A percentile compares a stretch with the other conserved stretches of the same genome.
phyloP scores from a whole-genome alignment of 2,113 vertebrate species.

The Diadophis punctatus region DNA sequence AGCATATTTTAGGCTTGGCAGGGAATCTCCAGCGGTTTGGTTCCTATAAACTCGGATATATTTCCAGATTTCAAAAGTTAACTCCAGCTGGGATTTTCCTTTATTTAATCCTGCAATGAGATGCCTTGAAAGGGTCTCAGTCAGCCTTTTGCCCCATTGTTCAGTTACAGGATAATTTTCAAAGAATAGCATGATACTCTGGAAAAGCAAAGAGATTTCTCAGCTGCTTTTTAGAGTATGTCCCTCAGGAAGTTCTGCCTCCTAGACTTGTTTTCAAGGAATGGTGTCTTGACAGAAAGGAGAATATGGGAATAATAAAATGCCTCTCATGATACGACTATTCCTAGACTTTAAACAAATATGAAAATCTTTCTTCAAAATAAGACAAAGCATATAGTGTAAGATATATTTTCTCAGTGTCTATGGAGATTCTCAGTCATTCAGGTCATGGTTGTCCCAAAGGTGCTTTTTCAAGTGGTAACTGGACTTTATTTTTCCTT shows the following conservation, averaged over 20 bases:
- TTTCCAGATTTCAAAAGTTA: conserved; percentile 2
- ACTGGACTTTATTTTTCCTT: neutral
- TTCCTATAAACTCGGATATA: conserved; percentile 4
- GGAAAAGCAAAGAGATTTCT: neutral
- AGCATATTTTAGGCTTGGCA: neutral
- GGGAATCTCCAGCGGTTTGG: neutral
- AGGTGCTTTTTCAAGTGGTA: neutral
- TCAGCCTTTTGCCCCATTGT: neutral
- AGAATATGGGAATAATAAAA: neutral
- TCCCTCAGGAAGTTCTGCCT: neutral
- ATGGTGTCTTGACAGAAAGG: neutral
- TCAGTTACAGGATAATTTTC: neutral
- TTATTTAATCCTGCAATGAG: neutral
- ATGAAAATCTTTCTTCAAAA: neutral
- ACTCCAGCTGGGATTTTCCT: neutral
- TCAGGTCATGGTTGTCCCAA: neutral
- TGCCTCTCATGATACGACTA: neutral
- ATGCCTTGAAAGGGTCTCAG: neutral
- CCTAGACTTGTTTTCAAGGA: neutral
- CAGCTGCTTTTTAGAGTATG: neutral
- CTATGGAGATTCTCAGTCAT: neutral
- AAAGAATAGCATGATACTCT: neutral
- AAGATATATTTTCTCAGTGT: neutral
- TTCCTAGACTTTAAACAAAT: neutral
- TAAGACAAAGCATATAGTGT: neutral